These are phyloP conservation scores for Leucosticte australis DNA, from an alignment of 2,113 vertebrate species.

Conservation along the genomic window DNA sequence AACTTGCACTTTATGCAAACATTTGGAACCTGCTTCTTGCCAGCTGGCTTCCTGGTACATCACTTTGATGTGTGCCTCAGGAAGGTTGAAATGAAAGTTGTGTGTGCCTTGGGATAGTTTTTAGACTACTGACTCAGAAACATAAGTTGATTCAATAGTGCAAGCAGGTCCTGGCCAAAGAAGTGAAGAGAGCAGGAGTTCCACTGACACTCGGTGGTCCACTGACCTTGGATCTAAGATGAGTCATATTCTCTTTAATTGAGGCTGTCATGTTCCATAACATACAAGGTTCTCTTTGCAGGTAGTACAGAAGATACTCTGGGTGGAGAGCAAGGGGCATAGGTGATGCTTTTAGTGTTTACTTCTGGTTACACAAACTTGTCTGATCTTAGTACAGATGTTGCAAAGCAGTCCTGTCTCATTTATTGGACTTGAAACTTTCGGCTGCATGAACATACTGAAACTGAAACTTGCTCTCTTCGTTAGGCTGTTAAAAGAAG, in stretches of 20 bases:
- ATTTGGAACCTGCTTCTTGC: constrained; percentile 23
- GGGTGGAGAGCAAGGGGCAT: not conserved
- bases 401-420: not conserved
- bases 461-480: constrained; percentile 41
- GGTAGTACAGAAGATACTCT: not conserved
- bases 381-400: not conserved
- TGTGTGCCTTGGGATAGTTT: constrained; percentile 52
- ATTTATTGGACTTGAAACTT: constrained; percentile 7
- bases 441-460: not conserved
- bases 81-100: constrained; percentile 56
- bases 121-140: constrained; percentile 53
- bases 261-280: not conserved
- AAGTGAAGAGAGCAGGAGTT: not conserved
- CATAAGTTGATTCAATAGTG: not conserved
- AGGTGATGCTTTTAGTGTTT: not conserved
- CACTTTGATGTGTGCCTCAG: constrained; percentile 45
- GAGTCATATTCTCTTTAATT: not conserved
- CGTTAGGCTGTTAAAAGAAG: constrained; percentile 44
- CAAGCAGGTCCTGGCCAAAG: not conserved
- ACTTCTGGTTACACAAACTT: not conserved
- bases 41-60: constrained; percentile 39
- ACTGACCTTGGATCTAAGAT: not conserved
- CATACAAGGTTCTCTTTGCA: not conserved
- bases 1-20: constrained; percentile 54
- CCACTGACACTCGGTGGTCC: not conserved